These are phyloP conservation scores for Florisuga fusca DNA, from an alignment of 2,797 vertebrate genomes.

Conservation along the genomic window DNA sequence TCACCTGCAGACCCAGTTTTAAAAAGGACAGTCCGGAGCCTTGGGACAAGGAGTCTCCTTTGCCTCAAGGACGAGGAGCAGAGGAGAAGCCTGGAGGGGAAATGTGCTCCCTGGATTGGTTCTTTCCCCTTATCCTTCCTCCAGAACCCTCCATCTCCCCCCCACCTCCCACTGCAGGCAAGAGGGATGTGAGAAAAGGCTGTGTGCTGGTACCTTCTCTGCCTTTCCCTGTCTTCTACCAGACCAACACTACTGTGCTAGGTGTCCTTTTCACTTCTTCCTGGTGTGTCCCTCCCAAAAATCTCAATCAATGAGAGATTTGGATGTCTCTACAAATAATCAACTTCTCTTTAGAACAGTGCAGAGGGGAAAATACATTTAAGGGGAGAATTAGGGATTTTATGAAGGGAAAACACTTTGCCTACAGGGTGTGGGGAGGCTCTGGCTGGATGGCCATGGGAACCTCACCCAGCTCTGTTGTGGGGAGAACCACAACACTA, in stretches of 20 bases:
- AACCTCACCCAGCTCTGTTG: accelerated
- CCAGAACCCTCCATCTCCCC: neutral
- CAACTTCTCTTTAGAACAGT: neutral
- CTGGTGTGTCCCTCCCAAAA: neutral
- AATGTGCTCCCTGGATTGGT: neutral
- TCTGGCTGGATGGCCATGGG: neutral
- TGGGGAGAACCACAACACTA: neutral
- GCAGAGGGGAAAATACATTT: neutral
- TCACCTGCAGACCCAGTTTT: neutral
- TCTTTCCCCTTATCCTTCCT: neutral
- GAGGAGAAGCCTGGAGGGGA: neutral
- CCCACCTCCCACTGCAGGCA: neutral
- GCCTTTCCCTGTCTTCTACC: neutral
- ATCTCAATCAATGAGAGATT: neutral
- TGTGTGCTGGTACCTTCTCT: neutral
- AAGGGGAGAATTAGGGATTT: neutral
- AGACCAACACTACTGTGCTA: neutral
- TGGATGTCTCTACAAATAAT: neutral
- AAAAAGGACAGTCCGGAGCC: neutral
- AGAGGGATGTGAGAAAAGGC: neutral
- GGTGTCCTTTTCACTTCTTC: neutral
- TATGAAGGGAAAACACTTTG: neutral
- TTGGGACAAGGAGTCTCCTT: neutral
- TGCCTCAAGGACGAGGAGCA: neutral
- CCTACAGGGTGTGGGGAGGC: accelerated